Percentiles rank a stretch among this genome's conserved stretches.
Evolutionary conservation across 1,140 invertebrate species (phyloP).

Genomic region (Mycetomoellerius zeteki): DNA sequence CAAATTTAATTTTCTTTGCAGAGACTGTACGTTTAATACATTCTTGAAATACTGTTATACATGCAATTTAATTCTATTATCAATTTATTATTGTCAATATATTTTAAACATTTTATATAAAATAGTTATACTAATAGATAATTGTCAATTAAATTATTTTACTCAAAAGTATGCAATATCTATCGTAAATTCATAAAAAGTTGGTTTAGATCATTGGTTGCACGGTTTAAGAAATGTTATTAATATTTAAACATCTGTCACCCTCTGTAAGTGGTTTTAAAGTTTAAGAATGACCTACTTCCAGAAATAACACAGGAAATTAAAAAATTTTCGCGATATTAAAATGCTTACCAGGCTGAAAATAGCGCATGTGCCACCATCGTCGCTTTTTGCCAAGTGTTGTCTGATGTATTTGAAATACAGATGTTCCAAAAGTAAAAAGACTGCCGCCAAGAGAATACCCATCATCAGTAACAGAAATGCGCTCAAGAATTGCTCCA

Average conservation of each 20-base stretch:
- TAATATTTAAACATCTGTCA: constrained; percentile 15
- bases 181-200: not conserved
- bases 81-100: not conserved
- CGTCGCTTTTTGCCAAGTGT: constrained; percentile 95
- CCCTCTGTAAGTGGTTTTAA: not conserved
- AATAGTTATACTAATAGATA: not conserved
- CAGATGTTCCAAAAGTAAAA: constrained; percentile 96
- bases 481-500: constrained; percentile 99
- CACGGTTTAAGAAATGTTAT: not conserved
- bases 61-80: not conserved
- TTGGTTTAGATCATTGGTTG: not conserved
- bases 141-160: not conserved
- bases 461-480: constrained; percentile 98
- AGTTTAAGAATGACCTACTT: constrained; percentile 35
- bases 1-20: no score
- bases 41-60: not conserved
- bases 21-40: no score
- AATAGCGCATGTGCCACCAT: constrained; percentile 95
- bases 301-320: constrained; percentile 18
- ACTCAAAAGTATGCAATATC: not conserved
- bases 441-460: constrained; percentile 94
- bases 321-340: constrained; percentile 42
- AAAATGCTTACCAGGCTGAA: constrained; percentile 92
- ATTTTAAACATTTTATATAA: not conserved
- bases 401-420: constrained; percentile 97